Evolutionary conservation across 1,140 invertebrate species (phyloP).

Genomic region (Lepidurus packardi): DNA sequence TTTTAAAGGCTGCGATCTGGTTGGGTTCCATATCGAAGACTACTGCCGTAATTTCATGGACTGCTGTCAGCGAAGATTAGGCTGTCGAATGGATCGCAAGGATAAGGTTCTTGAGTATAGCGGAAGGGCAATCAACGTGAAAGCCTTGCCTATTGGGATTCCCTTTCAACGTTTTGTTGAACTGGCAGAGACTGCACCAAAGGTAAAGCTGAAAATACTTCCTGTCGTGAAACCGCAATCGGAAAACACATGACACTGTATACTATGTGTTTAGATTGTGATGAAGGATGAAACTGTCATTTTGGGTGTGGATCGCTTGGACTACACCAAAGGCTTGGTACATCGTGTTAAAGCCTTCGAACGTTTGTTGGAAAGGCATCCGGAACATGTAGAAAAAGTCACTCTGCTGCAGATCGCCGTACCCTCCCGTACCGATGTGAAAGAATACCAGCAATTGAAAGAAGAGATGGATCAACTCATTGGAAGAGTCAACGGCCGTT

Average conservation of each 20-base stretch:
- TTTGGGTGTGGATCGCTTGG: conserved; percentile 47
- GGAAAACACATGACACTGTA: not conserved
- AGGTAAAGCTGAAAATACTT: conserved; percentile 37
- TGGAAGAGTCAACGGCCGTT: conserved; percentile 46
- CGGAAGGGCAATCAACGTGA: conserved; percentile 43
- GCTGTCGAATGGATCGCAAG: conserved; percentile 45
- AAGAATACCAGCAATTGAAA: conserved; percentile 47
- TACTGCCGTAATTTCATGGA: conserved; percentile 48
- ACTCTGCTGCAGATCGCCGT: conserved; percentile 43
- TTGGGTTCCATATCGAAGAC: conserved; percentile 49
- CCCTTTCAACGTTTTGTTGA: conserved; percentile 45
- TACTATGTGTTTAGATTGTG: conserved; percentile 37
- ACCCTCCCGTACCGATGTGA: conserved; percentile 48
- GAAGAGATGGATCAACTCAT: conserved; percentile 47
- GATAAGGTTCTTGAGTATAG: conserved; percentile 45
- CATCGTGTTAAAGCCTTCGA: conserved; percentile 47
- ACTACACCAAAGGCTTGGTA: conserved; percentile 49
- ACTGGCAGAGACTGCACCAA: conserved; percentile 43
- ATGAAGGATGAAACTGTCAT: conserved; percentile 42
- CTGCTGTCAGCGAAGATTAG: conserved; percentile 45
- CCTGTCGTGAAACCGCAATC: not conserved
- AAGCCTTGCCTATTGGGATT: conserved; percentile 45
- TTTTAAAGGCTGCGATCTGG: conserved; percentile 44
- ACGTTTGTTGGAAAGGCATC: conserved; percentile 44
- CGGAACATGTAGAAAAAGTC: conserved; percentile 44